Evolutionary conservation across 2,888 invertebrate genomes (phyloP).

Genomic region (Taphrorychus bicolor): DNA sequence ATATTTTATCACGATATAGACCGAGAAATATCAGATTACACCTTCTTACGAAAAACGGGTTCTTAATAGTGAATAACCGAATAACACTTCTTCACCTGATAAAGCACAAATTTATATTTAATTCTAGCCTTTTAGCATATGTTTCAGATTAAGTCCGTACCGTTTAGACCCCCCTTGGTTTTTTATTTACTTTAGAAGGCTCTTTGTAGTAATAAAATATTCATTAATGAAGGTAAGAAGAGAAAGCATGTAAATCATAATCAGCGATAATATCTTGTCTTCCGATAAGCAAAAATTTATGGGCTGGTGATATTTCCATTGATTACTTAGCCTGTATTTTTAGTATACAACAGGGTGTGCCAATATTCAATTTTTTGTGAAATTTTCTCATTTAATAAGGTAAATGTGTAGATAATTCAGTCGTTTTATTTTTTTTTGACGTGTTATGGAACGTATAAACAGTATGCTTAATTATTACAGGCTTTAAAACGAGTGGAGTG

Average conservation of each 20-base stretch:
- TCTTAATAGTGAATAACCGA: background rate
- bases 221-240: slow-evolving; percentile 1
- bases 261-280: background rate
- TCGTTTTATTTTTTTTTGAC: too few relatives aligned
- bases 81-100: slow-evolving; percentile 10
- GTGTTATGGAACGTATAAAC: too few relatives aligned
- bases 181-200: slow-evolving; percentile 2
- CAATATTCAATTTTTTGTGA: too few relatives aligned
- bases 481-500: too few relatives aligned
- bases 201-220: background rate
- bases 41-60: too few relatives aligned
- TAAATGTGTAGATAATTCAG: too few relatives aligned
- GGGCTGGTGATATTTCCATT: background rate
- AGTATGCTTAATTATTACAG: too few relatives aligned
- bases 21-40: too few relatives aligned
- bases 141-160: background rate
- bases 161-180: slow-evolving; percentile 4
- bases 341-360: too few relatives aligned
- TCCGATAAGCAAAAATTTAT: background rate
- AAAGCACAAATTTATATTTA: slow-evolving; percentile 9
- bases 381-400: too few relatives aligned
- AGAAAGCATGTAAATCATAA: slow-evolving; percentile 4
- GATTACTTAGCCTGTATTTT: background rate
- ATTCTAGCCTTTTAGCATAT: background rate
- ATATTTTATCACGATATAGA: too few relatives aligned